phyloP scores from a whole-genome alignment of 2,888 invertebrate genomes.

The Acrobasis suavella region DNA sequence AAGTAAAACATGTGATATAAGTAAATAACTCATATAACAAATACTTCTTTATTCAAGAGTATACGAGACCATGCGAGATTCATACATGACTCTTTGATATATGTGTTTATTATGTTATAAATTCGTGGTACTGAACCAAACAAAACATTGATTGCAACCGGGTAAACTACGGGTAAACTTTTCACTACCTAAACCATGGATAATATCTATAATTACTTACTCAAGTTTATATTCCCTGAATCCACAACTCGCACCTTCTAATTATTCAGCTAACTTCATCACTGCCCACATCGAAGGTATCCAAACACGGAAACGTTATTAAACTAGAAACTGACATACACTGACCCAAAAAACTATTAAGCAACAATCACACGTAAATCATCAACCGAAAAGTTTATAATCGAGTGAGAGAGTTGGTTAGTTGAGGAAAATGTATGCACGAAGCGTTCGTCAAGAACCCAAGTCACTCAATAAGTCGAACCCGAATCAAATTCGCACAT shows the following conservation, averaged over 20 bases:
- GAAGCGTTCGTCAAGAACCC: conserved; percentile 30
- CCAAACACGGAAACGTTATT: not conserved
- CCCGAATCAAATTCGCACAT: conserved; percentile 56
- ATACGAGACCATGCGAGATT: too few species aligned
- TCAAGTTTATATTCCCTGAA: conserved; percentile 4
- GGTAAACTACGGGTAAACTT: too few species aligned
- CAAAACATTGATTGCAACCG: too few species aligned
- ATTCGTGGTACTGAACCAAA: too few species aligned
- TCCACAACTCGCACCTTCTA: conserved; percentile 6
- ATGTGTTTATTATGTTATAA: too few species aligned
- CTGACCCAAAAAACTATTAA: not conserved
- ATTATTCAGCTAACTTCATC: conserved; percentile 14
- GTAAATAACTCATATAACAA: too few species aligned
- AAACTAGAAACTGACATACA: not conserved
- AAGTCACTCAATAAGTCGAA: conserved; percentile 43
- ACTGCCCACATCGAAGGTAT: not conserved
- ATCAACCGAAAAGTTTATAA: not conserved
- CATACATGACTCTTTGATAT: too few species aligned
- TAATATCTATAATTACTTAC: conserved; percentile 15
- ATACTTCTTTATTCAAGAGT: too few species aligned
- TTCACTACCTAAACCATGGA: not conserved
- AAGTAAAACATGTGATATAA: too few species aligned
- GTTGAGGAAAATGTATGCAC: conserved; percentile 30
- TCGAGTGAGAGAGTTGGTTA: conserved; percentile 1
- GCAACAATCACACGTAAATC: not conserved